These are phyloP conservation scores for Syrmaticus mikado DNA, from an alignment of 2,113 vertebrate species.

Conservation along the genomic window DNA sequence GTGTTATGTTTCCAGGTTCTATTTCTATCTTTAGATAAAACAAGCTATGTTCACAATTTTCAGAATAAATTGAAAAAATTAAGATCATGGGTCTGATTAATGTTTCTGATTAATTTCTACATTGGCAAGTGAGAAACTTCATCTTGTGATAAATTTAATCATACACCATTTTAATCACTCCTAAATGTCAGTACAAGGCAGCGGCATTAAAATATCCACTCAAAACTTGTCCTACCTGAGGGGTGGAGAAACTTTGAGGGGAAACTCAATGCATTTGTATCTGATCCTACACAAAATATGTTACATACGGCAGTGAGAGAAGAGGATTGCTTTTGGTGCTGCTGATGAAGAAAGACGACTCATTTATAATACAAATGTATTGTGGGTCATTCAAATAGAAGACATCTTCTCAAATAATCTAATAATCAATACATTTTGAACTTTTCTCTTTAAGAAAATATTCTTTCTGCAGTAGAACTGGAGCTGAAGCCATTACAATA, in stretches of 20 bases:
- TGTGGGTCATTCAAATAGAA: neutral
- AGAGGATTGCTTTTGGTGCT: neutral
- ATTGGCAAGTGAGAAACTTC: neutral
- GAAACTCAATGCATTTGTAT: conserved; percentile 5
- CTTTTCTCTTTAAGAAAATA: conserved; percentile 37
- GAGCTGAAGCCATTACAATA: neutral
- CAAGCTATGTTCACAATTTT: neutral
- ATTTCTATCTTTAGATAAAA: neutral
- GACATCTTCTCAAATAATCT: neutral
- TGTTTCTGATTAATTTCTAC: conserved; percentile 48
- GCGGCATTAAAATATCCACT: conserved; percentile 8
- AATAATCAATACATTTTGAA: conserved; percentile 2
- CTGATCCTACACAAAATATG: conserved; percentile 6
- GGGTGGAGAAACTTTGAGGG: neutral
- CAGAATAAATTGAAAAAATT: neutral
- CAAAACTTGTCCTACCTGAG: neutral
- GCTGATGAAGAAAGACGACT: neutral
- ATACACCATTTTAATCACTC: conserved; percentile 6
- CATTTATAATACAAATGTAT: neutral
- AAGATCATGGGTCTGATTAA: neutral
- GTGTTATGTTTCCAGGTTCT: neutral
- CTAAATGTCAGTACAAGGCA: neutral
- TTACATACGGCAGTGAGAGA: neutral
- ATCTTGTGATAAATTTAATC: conserved; percentile 36
- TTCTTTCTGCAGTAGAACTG: neutral